Evolutionary conservation across 2,888 invertebrate species (phyloP).

Genomic region (Pomacea canaliculata): DNA sequence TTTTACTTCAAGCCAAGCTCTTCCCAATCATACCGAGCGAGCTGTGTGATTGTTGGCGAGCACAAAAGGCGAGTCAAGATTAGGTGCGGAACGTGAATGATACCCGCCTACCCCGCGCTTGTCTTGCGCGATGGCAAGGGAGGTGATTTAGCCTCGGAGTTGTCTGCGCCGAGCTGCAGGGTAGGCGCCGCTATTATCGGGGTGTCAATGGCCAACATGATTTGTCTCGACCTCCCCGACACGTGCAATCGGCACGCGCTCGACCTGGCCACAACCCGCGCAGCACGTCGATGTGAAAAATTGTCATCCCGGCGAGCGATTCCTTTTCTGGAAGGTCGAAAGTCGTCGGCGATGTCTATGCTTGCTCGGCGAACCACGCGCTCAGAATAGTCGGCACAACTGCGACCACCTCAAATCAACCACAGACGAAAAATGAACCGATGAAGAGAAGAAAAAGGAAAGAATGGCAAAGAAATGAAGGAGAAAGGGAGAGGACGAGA

Average conservation of each 20-base stretch:
- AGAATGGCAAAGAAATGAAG: neutral
- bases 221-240: conserved; percentile 2
- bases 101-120: too few relatives aligned
- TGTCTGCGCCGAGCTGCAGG: neutral
- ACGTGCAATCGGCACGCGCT: neutral
- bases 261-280: neutral
- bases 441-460: neutral
- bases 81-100: too few relatives aligned
- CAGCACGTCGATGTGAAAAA: neutral
- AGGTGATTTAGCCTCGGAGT: neutral
- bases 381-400: too few relatives aligned
- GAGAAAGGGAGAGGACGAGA: neutral
- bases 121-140: neutral
- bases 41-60: too few relatives aligned
- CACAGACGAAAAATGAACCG: neutral
- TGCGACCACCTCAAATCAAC: neutral
- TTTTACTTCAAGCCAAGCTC: too few relatives aligned
- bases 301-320: too few relatives aligned
- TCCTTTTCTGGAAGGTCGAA: too few relatives aligned
- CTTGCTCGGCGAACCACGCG: too few relatives aligned
- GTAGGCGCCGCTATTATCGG: conserved; percentile 4
- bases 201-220: conserved; percentile 4
- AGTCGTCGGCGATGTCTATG: too few relatives aligned
- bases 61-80: too few relatives aligned
- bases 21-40: too few relatives aligned